Conservation (phyloP, 2,888 invertebrate genomes). For the Kuschelorhynchus macadamiae region DNA sequence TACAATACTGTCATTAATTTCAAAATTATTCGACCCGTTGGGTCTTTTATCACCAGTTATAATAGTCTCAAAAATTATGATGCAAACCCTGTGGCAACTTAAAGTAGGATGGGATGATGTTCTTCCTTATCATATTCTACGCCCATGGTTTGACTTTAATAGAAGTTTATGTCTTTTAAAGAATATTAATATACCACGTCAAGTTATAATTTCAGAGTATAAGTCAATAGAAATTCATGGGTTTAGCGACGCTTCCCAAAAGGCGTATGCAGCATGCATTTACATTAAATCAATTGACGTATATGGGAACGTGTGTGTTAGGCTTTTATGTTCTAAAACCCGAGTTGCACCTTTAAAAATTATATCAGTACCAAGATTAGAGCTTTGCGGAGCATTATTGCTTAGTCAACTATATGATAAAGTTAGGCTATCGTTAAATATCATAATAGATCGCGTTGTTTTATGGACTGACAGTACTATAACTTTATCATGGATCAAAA, state of each 20-base stretch:
- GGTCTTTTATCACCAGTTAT: slow-evolving; percentile 41
- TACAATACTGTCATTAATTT: slow-evolving; percentile 32
- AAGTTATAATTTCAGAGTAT: slow-evolving; percentile 8
- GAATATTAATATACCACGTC: slow-evolving; percentile 19
- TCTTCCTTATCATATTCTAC: slow-evolving; percentile 14
- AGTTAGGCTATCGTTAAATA: slow-evolving; percentile 10
- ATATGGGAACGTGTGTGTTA: slow-evolving; percentile 12
- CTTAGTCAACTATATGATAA: slow-evolving; percentile 34
- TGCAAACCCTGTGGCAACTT: slow-evolving; percentile 35
- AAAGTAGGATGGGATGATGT: slow-evolving; percentile 41
- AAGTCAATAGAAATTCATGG: slow-evolving; percentile 29
- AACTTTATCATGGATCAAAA: slow-evolving; percentile 11
- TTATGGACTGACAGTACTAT: slow-evolving; percentile 28
- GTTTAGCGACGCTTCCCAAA: slow-evolving; percentile 29
- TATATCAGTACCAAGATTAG: slow-evolving; percentile 24
- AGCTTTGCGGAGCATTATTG: slow-evolving; percentile 22
- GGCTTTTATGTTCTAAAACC: slow-evolving; percentile 25
- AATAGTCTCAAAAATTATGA: slow-evolving; percentile 34
- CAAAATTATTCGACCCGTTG: slow-evolving; percentile 46
- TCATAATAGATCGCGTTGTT: slow-evolving; percentile 7
- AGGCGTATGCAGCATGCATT: slow-evolving; percentile 19
- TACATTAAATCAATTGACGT: slow-evolving; percentile 11
- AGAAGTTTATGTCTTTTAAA: slow-evolving; percentile 10
- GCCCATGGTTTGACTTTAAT: slow-evolving; percentile 20
- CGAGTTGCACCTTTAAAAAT: slow-evolving; percentile 34